These are phyloP conservation scores for Geopemphigus sp. DNA, from an alignment of 1,140 invertebrate genomes.

Conservation along the genomic window DNA sequence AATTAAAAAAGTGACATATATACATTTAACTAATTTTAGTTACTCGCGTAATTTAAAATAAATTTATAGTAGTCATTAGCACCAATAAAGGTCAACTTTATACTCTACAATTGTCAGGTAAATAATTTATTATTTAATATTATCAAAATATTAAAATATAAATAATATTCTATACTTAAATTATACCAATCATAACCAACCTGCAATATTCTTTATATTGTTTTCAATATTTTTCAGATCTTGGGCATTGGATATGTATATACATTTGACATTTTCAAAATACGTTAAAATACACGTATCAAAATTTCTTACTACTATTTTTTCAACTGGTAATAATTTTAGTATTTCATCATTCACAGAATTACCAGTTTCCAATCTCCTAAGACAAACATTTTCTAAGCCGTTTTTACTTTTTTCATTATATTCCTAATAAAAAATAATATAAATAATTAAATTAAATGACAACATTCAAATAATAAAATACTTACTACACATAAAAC, in stretches of 20 bases:
- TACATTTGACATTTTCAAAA: neutral
- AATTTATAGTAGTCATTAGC: no score
- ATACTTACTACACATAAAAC: conserved; percentile 21
- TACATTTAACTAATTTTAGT: no score
- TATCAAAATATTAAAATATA: neutral
- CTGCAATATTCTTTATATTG: neutral
- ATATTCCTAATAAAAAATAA: neutral
- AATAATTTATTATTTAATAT: no score
- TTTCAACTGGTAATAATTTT: neutral
- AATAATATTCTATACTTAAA: neutral
- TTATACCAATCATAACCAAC: no score
- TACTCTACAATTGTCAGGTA: no score
- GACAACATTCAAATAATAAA: no score
- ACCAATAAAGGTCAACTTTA: no score
- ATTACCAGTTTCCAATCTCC: neutral
- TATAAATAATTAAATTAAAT: neutral
- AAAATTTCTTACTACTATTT: neutral
- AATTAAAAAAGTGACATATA: no score
- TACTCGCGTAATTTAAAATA: no score
- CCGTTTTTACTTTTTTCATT: neutral
- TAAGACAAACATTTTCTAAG: neutral
- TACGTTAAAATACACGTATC: neutral
- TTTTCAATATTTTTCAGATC: neutral
- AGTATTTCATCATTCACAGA: neutral
- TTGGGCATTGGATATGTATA: neutral